Conservation (phyloP, 1,140 invertebrate species). For the Kradibia gibbosae region DNA sequence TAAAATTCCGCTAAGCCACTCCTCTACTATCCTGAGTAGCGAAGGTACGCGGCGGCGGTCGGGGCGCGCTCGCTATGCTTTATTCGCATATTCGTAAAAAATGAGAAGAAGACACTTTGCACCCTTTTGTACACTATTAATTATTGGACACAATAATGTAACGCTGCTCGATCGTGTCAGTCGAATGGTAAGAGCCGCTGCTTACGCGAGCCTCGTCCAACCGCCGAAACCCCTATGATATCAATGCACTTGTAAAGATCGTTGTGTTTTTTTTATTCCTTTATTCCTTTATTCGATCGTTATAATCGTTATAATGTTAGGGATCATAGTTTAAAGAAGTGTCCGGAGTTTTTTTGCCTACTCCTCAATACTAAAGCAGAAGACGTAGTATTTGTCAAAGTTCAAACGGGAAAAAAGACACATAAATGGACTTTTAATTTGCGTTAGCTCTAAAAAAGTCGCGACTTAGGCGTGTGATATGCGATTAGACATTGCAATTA, state of each 20-base stretch:
- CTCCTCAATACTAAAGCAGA: slow-evolving; percentile 2
- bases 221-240: slow-evolving; percentile 31
- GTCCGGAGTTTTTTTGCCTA: neutral
- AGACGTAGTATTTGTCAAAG: slow-evolving; percentile 27
- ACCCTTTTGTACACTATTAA: neutral
- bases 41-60: slow-evolving; percentile 18
- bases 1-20: slow-evolving; percentile 17
- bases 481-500: slow-evolving; percentile 35
- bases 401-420: neutral
- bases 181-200: too few species aligned
- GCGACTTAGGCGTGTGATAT: slow-evolving; percentile 40
- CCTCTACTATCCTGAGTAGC: slow-evolving; percentile 48
- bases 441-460: neutral
- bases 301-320: slow-evolving; percentile 29
- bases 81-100: neutral
- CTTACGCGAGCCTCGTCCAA: slow-evolving; percentile 23
- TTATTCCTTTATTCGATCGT: neutral
- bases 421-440: neutral
- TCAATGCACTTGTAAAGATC: slow-evolving; percentile 50
- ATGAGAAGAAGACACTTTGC: too few species aligned
- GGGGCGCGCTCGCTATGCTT: slow-evolving; percentile 1
- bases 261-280: slow-evolving; percentile 36
- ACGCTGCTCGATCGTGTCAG: too few species aligned
- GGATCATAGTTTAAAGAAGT: slow-evolving; percentile 1
- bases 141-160: neutral